Percentiles rank a stretch among this genome's conserved stretches.
Evolutionary conservation across 2,888 invertebrate genomes (phyloP).

Genomic region (Holacanthella duospinosa): DNA sequence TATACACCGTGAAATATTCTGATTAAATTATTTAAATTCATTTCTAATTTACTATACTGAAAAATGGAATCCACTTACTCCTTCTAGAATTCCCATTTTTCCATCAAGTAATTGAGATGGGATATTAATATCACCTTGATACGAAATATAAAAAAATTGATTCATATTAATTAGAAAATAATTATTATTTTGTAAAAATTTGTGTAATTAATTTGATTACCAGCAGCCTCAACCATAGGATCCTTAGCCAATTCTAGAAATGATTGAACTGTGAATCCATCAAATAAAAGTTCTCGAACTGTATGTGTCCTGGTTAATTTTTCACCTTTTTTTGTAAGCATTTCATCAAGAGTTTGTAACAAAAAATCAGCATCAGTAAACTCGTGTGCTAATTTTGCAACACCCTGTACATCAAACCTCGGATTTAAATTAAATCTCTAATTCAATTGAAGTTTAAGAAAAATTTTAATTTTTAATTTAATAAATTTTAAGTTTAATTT

Average conservation of each 20-base stretch:
- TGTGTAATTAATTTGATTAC: background rate
- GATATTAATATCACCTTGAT: background rate
- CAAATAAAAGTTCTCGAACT: conserved; percentile 27
- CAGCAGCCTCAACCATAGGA: background rate
- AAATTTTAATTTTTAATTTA: too few relatives aligned
- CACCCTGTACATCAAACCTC: conserved; percentile 18
- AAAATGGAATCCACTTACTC: conserved; percentile 7
- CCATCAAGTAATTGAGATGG: conserved; percentile 11
- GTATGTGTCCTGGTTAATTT: conserved; percentile 27
- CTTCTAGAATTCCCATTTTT: conserved; percentile 16
- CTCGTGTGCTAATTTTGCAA: conserved; percentile 26
- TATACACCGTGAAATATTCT: too few relatives aligned
- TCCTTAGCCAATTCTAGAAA: conserved; percentile 9
- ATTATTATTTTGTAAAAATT: too few relatives aligned
- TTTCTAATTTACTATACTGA: background rate
- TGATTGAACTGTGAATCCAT: conserved; percentile 23
- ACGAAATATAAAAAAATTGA: background rate
- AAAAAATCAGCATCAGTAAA: conserved; percentile 23
- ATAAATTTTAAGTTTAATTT: too few relatives aligned
- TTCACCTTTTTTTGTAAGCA: conserved; percentile 29
- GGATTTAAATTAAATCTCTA: background rate
- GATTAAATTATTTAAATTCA: background rate
- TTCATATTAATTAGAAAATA: too few relatives aligned
- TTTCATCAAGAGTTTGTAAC: conserved; percentile 22
- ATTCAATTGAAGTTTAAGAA: background rate